Evolutionary conservation across 2,888 invertebrate species (phyloP).

Genomic region (Heliconius sara): DNA sequence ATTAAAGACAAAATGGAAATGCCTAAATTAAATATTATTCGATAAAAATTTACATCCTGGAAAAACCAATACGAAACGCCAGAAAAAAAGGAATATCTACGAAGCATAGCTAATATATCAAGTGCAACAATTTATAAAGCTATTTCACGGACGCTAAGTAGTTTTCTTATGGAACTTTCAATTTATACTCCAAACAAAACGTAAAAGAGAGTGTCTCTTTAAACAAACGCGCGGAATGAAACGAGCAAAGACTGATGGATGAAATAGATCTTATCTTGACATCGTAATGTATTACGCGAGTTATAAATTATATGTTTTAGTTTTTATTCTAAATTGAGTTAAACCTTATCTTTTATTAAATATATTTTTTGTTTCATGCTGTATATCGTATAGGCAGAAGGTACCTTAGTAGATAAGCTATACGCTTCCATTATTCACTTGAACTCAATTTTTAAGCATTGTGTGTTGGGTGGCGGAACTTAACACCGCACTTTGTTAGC

Average conservation of each 20-base stretch:
- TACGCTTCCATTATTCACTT: too few relatives aligned
- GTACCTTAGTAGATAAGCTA: too few relatives aligned
- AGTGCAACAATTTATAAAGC: constrained; percentile 15
- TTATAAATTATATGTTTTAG: neutral
- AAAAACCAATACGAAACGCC: neutral
- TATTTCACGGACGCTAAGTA: neutral
- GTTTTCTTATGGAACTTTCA: constrained; percentile 13
- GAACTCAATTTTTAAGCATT: too few relatives aligned
- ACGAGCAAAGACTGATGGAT: constrained; percentile 6
- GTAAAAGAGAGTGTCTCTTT: neutral
- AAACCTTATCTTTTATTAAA: too few relatives aligned
- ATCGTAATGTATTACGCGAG: neutral
- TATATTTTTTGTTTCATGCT: neutral
- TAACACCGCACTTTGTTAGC: too few relatives aligned
- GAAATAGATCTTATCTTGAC: constrained; percentile 21
- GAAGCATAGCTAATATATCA: constrained; percentile 2
- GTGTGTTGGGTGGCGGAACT: too few relatives aligned
- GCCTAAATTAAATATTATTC: neutral
- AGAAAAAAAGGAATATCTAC: neutral
- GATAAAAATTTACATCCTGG: neutral
- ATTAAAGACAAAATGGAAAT: too few relatives aligned
- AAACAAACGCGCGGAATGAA: constrained; percentile 1
- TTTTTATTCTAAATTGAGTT: neutral
- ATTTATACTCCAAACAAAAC: constrained; percentile 18
- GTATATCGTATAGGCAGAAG: too few relatives aligned